Conservation (phyloP, 2,113 vertebrate genomes). For the Lophura nycthemera region DNA sequence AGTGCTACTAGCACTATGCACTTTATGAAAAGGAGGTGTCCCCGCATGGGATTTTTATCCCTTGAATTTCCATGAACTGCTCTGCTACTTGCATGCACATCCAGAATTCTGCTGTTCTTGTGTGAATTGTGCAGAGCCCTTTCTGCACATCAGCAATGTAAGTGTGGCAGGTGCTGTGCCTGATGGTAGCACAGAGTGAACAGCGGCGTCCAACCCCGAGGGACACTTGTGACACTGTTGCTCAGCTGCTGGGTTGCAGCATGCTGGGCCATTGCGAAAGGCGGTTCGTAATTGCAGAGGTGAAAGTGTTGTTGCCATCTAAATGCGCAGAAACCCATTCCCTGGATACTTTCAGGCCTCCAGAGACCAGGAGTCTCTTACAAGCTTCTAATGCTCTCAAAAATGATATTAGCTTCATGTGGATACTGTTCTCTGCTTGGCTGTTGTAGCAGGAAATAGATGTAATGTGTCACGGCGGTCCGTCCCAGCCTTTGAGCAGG, state of each 20-base stretch:
- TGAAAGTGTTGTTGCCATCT: background rate
- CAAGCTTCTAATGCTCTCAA: background rate
- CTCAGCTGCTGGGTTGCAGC: background rate
- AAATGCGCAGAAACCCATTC: background rate
- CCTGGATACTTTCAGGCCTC: background rate
- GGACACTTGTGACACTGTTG: background rate
- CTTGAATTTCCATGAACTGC: background rate
- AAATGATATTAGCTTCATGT: background rate
- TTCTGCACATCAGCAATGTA: rapidly evolving
- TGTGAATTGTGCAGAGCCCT: background rate
- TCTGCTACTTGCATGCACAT: rapidly evolving
- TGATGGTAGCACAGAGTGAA: background rate
- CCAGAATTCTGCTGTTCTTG: background rate
- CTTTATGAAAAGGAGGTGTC: background rate
- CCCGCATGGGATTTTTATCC: background rate
- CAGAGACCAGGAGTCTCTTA: background rate
- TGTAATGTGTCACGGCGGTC: background rate
- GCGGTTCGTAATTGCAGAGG: background rate
- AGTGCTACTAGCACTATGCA: background rate
- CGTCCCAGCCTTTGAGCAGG: no score
- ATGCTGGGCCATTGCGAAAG: background rate
- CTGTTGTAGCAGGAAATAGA: background rate
- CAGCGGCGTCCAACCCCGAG: background rate
- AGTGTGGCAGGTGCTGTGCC: background rate
- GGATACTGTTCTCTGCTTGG: background rate